A percentile compares a stretch with the other conserved stretches of the same genome.
Conservation (phyloP, 1,140 invertebrate species). For the Brachionus koreanus region DNA sequence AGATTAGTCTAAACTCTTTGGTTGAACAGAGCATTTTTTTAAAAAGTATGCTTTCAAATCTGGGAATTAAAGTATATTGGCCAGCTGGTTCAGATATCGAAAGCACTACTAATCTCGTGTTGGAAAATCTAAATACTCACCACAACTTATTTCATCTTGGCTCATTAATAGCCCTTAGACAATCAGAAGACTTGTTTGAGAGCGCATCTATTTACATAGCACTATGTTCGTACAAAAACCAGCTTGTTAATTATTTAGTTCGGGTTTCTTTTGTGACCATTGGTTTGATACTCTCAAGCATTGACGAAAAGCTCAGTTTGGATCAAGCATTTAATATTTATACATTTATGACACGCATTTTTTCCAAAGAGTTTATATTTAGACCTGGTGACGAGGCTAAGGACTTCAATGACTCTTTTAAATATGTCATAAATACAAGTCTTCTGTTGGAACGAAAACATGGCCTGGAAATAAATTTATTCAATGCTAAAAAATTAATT, state of each 20-base stretch:
- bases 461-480: neutral
- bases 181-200: neutral
- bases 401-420: slow-evolving; percentile 32
- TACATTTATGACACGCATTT: neutral
- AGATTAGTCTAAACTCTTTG: neutral
- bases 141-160: slow-evolving; percentile 1
- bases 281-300: neutral
- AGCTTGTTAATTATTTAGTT: slow-evolving; percentile 27
- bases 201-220: slow-evolving; percentile 22
- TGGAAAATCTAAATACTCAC: neutral
- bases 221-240: slow-evolving; percentile 24
- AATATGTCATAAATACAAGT: slow-evolving; percentile 31
- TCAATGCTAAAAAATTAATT: slow-evolving; percentile 21
- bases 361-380: slow-evolving; percentile 29
- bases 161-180: neutral
- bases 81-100: neutral
- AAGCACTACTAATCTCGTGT: neutral
- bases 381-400: neutral
- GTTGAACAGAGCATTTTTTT: neutral
- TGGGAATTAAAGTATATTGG: slow-evolving; percentile 39
- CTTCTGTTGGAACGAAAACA: neutral
- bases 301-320: neutral
- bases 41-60: neutral
- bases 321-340: neutral
- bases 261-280: neutral